These are phyloP conservation scores for Montifringilla adamsi DNA, from an alignment of 2,113 vertebrate genomes.

Conservation along the genomic window DNA sequence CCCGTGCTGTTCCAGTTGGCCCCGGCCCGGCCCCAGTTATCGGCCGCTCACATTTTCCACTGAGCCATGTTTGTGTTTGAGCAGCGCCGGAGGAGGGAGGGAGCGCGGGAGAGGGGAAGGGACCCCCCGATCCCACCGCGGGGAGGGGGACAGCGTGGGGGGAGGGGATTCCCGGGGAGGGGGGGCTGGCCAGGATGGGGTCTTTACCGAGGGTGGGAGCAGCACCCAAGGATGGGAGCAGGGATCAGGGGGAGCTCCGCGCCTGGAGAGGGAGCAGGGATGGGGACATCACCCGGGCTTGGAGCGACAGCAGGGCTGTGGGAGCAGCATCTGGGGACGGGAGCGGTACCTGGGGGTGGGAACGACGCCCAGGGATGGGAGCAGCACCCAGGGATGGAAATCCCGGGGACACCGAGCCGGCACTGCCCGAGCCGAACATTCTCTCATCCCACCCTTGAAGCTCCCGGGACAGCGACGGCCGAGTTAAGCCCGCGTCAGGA, in stretches of 20 bases:
- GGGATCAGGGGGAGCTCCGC: neutral
- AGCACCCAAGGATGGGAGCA: fast-evolving
- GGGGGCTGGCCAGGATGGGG: too few relatives aligned
- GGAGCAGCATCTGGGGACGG: neutral
- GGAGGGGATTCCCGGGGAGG: neutral
- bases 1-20: constrained; percentile 30
- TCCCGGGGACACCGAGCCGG: fast-evolving
- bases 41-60: constrained; percentile 42
- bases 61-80: neutral
- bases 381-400: neutral
- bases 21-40: neutral
- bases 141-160: neutral
- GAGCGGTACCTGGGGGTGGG: neutral
- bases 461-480: fast-evolving
- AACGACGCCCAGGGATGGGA: fast-evolving
- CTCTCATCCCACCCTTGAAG: fast-evolving
- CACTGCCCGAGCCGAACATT: fast-evolving
- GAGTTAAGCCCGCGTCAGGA: fast-evolving
- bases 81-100: neutral
- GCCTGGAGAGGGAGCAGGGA: too few relatives aligned
- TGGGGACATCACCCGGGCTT: too few relatives aligned
- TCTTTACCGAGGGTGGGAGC: neutral
- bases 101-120: neutral
- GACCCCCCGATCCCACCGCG: neutral
- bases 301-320: neutral